Base-by-base conservation (phyloP, 2,113 vertebrate genomes). In the Otus sunia region DNA sequence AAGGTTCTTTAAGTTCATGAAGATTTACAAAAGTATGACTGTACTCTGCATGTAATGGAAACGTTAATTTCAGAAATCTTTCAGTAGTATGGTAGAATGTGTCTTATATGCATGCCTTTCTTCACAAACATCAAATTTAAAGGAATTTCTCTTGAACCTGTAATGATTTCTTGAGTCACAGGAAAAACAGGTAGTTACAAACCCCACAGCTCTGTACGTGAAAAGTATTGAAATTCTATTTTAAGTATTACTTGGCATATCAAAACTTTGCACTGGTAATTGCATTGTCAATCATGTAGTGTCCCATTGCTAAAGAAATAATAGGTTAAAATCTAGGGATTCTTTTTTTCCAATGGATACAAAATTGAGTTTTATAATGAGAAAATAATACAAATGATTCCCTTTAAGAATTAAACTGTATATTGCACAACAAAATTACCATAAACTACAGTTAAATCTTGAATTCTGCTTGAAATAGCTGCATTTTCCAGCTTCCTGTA, bases 281-380 rank as follows among this genome's bases (percentile, higher is more conserved):
- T 99, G 98, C 98, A 97, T 98, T 99, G 98, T 98, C 98, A 99
- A 95, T 99, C 98, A 98, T 78, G 71, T 47, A 68, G 56, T 94
- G 95, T 97, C 97, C 93, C 81, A 97, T 97, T 97, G 98, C 97
- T 97, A 87, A 84, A 95, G 53, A 91, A 97, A 96, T 80, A 92
- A 67, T 58, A 92, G 82, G 53, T 93, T 90, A 91, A 95, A 94
- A 94, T 92, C 39, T 37, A 93, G 41, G 39, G 19, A 34, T 84
- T 93, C 59, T 81, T 74, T 89, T 88, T 88, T 83, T 39, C 36
- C 37, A 80, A 16, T 81, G 76, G 73, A 55, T 86, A 45, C n/a
- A 79, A 86, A 92, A 66, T 30, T 37, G 60, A 86, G 27, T 71
- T 94, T 75, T 86, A 29, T 91, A 82, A 92, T 95, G 69, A 95